Evolutionary conservation across 2,113 vertebrate species (phyloP), one percentile per base, ranked within the genome.

Genomic region (Eolophus roseicapilla): DNA sequence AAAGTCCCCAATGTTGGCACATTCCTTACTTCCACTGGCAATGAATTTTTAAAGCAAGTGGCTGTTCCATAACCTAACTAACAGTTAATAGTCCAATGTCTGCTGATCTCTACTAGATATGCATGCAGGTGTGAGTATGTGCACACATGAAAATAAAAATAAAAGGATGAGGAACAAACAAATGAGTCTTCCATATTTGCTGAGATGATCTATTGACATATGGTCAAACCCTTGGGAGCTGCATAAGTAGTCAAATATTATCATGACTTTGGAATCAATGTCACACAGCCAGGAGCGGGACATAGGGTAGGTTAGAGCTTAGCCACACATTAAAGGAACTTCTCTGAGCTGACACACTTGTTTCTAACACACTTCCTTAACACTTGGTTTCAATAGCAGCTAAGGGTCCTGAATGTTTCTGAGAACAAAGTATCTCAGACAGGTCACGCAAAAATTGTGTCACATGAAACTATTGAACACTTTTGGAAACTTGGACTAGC

Each of bases 401-500:
- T 65, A 52, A 84, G 37, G 49, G 52, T 82, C 83, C 82, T 86
- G 67, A 86, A 68, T 46, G 41, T 20, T 86, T 87, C 74, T 93
- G 74, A 93, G 86, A 94, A 79, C 11, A 47, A 95, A 84, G 57
- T 52, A 78, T 88, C 76, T 93, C 86, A 82, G 92, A 88, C 84
- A 92, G 88, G 77, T 89, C 77, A 93, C 91, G 52, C 77, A 91
- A 95, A 93, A 96, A 69, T 83, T 75, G 47, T 92, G 91, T 92
- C 86, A 89, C 88, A 73, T 92, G 86, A 94, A 93, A 79, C 81
- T 93, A 94, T 88, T 94, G 25, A 92, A 93, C 57, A 46, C 67
- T 93, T 82, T 63, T 96, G 93, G 95, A 97, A 97, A 97, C 75
- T 96, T 97, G 96, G 95, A 91, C 81, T 59, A 62, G 20, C 52